Conservation (phyloP, 2,888 invertebrate species). For the Drosophila imparisetae region DNA sequence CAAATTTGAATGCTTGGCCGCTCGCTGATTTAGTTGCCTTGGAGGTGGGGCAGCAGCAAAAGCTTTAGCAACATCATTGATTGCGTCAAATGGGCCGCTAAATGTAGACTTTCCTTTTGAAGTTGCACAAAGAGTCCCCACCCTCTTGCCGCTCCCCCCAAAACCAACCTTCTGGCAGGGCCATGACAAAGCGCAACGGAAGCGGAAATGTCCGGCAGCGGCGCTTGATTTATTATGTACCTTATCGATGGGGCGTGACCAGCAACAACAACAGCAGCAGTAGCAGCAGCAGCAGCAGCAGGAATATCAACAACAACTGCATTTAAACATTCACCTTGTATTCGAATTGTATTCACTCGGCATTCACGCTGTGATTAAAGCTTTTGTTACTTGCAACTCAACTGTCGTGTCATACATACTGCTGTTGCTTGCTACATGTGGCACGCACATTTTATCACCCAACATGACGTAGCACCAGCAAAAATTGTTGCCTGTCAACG, state of each 20-base stretch:
- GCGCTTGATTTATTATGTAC: slow-evolving; percentile 56
- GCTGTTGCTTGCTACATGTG: slow-evolving; percentile 26
- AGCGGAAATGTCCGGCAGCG: slow-evolving; percentile 63
- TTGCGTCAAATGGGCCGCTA: slow-evolving; percentile 74
- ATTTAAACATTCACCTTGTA: slow-evolving; percentile 36
- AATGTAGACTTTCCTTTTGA: slow-evolving; percentile 68
- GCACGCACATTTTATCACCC: slow-evolving; percentile 35
- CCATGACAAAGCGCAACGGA: slow-evolving; percentile 61
- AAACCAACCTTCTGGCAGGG: not conserved
- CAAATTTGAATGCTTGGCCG: slow-evolving; percentile 67
- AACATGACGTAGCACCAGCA: slow-evolving; percentile 43
- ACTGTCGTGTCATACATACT: slow-evolving; percentile 24
- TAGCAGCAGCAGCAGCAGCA: not conserved
- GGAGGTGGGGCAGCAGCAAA: not conserved
- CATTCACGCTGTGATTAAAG: slow-evolving; percentile 34
- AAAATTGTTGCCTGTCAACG: slow-evolving; percentile 18
- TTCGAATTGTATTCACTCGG: slow-evolving; percentile 35
- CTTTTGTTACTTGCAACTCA: slow-evolving; percentile 25
- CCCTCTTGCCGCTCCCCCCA: not conserved
- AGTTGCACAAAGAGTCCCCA: slow-evolving; percentile 39
- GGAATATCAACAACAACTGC: slow-evolving; percentile 19
- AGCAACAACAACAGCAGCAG: slow-evolving; percentile 1
- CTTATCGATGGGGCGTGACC: slow-evolving; percentile 52
- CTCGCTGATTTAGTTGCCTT: slow-evolving; percentile 57
- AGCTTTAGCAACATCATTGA: slow-evolving; percentile 57